Evolutionary conservation across 2,113 vertebrate species (phyloP).

Genomic region (Tragelaphus strepsiceros): DNA sequence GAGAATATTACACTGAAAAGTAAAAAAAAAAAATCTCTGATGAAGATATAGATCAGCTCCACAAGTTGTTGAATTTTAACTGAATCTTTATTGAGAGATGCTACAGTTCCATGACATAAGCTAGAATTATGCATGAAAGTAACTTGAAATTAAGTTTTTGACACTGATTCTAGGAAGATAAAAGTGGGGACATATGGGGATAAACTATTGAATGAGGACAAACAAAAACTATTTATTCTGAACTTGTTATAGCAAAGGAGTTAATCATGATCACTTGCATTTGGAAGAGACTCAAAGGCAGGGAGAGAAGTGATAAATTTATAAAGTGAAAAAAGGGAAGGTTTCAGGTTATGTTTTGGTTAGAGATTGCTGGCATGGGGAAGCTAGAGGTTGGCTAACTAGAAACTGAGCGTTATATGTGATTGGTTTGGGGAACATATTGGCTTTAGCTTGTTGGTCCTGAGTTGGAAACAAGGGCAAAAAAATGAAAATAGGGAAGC

Average conservation of each 20-base stretch:
- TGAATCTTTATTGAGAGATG: background rate
- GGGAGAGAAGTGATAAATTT: background rate
- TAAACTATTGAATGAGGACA: background rate
- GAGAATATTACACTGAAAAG: background rate
- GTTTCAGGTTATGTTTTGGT: background rate
- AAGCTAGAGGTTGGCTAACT: background rate
- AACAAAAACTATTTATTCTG: background rate
- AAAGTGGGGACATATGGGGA: background rate
- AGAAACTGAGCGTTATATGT: background rate
- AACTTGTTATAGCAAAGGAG: background rate
- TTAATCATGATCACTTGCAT: fast-evolving
- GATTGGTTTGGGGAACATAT: background rate
- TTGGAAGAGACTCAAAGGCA: background rate
- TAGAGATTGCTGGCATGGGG: background rate
- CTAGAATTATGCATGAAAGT: background rate
- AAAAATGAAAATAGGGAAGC: background rate
- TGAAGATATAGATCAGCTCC: background rate
- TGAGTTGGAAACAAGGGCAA: background rate
- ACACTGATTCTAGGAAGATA: background rate
- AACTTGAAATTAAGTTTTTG: background rate
- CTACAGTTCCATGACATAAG: background rate
- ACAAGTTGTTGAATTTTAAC: background rate
- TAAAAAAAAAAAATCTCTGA: background rate
- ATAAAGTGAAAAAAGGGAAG: background rate
- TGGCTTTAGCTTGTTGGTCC: background rate